Conservation (phyloP, 2,113 vertebrate species). For the Otus sunia region DNA sequence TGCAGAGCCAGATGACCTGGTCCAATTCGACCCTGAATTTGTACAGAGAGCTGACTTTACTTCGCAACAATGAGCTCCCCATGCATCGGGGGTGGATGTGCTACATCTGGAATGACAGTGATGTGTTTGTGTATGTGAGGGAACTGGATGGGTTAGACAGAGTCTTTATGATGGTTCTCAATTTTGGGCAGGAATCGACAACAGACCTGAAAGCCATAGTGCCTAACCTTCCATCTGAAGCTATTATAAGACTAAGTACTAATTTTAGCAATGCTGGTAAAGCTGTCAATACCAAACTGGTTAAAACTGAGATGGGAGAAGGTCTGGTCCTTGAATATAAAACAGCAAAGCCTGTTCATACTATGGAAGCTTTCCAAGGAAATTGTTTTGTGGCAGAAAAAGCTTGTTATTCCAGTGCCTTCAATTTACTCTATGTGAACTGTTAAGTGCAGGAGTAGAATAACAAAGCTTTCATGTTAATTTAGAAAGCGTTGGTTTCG, state of each 20-base stretch:
- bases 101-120: slow-evolving; percentile 73
- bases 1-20: slow-evolving; percentile 79
- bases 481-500: not conserved
- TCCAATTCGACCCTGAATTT: slow-evolving; percentile 78
- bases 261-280: slow-evolving; percentile 36
- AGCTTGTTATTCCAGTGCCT: slow-evolving; percentile 84
- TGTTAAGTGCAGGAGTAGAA: slow-evolving; percentile 47
- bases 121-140: slow-evolving; percentile 81
- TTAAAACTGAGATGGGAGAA: slow-evolving; percentile 81
- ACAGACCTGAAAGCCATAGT: slow-evolving; percentile 76
- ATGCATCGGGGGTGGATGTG: slow-evolving; percentile 93
- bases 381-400: slow-evolving; percentile 88
- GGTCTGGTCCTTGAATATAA: slow-evolving; percentile 86
- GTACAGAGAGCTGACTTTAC: slow-evolving; percentile 80
- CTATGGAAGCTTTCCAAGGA: slow-evolving; percentile 47
- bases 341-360: slow-evolving; percentile 73
- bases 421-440: slow-evolving; percentile 82
- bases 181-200: slow-evolving; percentile 79
- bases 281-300: slow-evolving; percentile 57
- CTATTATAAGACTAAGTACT: slow-evolving; percentile 82
- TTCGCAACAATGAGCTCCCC: slow-evolving; percentile 77
- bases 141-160: slow-evolving; percentile 85
- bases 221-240: slow-evolving; percentile 73
- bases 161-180: slow-evolving; percentile 87
- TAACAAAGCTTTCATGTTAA: not conserved